These are phyloP conservation scores for Chionis minor DNA, from an alignment of 2,113 vertebrate genomes.

Conservation along the genomic window DNA sequence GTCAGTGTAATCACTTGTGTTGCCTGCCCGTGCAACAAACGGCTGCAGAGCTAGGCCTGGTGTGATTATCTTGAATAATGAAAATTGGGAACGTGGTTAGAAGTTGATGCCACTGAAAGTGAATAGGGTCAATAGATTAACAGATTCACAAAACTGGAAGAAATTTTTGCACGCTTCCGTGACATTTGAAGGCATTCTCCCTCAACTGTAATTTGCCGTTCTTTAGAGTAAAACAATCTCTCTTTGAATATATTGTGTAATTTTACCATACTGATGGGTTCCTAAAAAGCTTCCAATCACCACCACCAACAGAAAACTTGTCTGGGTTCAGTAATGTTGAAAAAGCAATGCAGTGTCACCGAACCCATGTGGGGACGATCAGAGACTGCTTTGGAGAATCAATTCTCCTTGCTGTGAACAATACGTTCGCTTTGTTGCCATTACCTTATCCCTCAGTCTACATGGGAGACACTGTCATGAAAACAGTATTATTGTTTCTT, in stretches of 20 bases:
- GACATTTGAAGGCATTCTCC: not conserved
- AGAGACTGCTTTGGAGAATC: not conserved
- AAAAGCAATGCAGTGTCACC: not conserved
- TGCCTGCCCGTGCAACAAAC: not conserved
- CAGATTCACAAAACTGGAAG: not conserved
- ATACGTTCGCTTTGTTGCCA: not conserved
- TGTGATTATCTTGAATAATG: not conserved
- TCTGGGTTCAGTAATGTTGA: not conserved
- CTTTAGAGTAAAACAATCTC: not conserved
- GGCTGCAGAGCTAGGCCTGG: not conserved
- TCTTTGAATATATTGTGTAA: not conserved
- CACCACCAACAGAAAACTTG: not conserved
- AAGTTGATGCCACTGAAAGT: not conserved
- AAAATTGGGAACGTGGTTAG: not conserved
- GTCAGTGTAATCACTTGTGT: not conserved
- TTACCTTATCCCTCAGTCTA: not conserved
- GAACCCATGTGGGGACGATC: not conserved
- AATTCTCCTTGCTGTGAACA: not conserved
- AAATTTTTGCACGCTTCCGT: not conserved
- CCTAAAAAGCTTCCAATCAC: not conserved
- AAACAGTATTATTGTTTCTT: not conserved
- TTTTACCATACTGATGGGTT: not conserved
- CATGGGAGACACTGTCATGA: not conserved
- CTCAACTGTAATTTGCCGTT: not conserved
- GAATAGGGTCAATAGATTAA: not conserved